These are phyloP conservation scores for Solea senegalensis DNA, from an alignment of 2,113 vertebrate genomes.

Conservation along the genomic window DNA sequence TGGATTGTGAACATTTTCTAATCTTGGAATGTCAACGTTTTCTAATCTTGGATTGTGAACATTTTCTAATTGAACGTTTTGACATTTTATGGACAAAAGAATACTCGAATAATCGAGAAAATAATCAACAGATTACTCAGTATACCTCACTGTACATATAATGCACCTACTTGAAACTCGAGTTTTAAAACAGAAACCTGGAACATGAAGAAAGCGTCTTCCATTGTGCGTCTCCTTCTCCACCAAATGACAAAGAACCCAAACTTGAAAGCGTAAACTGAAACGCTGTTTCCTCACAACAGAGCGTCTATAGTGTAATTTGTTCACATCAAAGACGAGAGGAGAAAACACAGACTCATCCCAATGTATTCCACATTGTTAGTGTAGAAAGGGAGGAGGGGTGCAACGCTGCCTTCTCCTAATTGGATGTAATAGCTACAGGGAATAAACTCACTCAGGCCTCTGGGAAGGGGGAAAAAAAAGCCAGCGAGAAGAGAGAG, in stretches of 20 bases:
- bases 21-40: too few species aligned
- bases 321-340: slow-evolving; percentile 70
- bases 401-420: slow-evolving; percentile 63
- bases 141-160: too few species aligned
- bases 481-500: slow-evolving; percentile 43
- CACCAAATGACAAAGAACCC: slow-evolving; percentile 56
- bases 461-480: slow-evolving; percentile 54
- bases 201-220: not conserved
- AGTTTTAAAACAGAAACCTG: too few species aligned
- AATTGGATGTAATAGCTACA: slow-evolving; percentile 80
- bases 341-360: slow-evolving; percentile 63
- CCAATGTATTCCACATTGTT: slow-evolving; percentile 62
- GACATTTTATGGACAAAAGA: too few species aligned
- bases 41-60: too few species aligned
- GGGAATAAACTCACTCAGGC: slow-evolving; percentile 74
- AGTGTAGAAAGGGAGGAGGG: slow-evolving; percentile 50
- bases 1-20: too few species aligned
- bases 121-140: too few species aligned
- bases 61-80: too few species aligned
- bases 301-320: slow-evolving; percentile 60
- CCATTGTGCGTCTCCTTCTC: slow-evolving; percentile 36
- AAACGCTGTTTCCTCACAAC: slow-evolving; percentile 58
- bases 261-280: slow-evolving; percentile 56
- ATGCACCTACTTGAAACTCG: too few species aligned
- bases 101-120: too few species aligned